phyloP scores from a whole-genome alignment of 1,140 invertebrate genomes.

The Camponotus floridanus region DNA sequence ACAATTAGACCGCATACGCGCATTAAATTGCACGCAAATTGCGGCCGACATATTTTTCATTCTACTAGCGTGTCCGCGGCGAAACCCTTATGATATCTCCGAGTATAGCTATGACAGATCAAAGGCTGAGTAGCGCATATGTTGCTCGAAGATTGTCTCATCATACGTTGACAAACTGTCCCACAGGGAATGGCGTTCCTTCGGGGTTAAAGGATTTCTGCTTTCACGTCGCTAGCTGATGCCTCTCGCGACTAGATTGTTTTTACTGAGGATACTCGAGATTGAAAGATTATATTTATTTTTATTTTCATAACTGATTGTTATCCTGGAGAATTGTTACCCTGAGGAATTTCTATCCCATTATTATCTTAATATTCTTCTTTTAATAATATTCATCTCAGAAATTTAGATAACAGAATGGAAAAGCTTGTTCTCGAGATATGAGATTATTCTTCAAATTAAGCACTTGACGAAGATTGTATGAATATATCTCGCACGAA shows the following conservation, averaged over 20 bases:
- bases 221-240: conserved; percentile 19
- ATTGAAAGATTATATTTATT: background rate
- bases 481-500: background rate
- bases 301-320: background rate
- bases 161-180: conserved; percentile 64
- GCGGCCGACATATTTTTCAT: conserved; percentile 42
- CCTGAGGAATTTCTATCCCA: background rate
- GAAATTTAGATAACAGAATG: background rate
- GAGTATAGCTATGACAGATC: background rate
- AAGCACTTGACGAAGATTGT: background rate
- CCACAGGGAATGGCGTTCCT: conserved; percentile 61
- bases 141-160: conserved; percentile 59
- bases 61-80: background rate
- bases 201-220: conserved; percentile 68
- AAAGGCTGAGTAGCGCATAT: conserved; percentile 40
- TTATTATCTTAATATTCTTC: background rate
- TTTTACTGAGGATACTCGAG: conserved; percentile 8
- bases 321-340: background rate
- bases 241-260: conserved; percentile 10
- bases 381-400: background rate
- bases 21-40: conserved; percentile 47
- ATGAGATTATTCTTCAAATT: background rate
- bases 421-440: background rate
- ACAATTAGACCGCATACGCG: conserved; percentile 43
- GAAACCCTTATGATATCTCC: conserved; percentile 52